Conservation (phyloP, 2,113 vertebrate genomes). For the Pomatorhinus ruficollis region DNA sequence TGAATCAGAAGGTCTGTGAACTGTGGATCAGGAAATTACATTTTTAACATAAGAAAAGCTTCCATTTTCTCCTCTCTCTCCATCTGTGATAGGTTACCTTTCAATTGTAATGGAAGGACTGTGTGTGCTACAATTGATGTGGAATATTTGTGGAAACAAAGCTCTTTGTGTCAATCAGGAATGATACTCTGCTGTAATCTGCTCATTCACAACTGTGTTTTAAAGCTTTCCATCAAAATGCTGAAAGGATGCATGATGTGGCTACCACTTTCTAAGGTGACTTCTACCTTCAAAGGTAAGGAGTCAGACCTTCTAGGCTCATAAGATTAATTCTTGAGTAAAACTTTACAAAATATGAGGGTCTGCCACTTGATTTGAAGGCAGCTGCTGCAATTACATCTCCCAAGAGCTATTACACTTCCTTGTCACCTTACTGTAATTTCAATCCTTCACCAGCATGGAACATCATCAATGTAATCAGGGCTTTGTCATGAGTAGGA, state of each 20-base stretch:
- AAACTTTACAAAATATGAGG: background rate
- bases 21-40: background rate
- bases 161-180: rapidly evolving
- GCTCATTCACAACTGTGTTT: background rate
- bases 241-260: background rate
- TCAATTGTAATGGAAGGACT: background rate
- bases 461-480: background rate
- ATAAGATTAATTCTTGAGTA: background rate
- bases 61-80: background rate
- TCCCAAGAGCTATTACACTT: background rate
- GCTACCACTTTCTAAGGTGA: background rate
- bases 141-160: background rate
- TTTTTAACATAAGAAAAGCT: background rate
- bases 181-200: background rate
- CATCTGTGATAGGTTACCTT: background rate
- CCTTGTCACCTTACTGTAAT: background rate
- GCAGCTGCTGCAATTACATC: background rate
- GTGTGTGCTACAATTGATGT: rapidly evolving
- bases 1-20: background rate
- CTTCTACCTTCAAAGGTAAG: background rate
- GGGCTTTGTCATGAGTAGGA: background rate
- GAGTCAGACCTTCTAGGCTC: background rate
- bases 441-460: background rate
- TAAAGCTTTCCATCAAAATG: background rate
- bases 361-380: background rate